These are phyloP conservation scores for Gastrophysa polygoni DNA, from an alignment of 2,888 invertebrate species.

Conservation along the genomic window DNA sequence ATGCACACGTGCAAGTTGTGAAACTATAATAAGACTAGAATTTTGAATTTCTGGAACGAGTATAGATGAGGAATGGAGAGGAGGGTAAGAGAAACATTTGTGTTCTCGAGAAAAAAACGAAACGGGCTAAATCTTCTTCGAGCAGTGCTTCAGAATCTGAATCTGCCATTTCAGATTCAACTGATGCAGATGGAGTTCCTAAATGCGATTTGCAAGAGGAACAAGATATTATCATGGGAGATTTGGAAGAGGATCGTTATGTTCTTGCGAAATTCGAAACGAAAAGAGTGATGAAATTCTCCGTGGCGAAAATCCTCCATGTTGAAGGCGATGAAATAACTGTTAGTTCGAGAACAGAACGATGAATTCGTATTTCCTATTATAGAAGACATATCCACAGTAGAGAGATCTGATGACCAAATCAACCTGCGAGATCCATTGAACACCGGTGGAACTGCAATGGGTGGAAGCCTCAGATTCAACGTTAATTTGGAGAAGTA, in stretches of 20 bases:
- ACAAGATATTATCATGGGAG: background rate
- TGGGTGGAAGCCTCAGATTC: constrained; percentile 1
- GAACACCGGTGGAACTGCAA: constrained; percentile 2
- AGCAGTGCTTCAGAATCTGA: constrained; percentile 5
- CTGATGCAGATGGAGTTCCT: constrained; percentile 11
- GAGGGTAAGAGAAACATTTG: background rate
- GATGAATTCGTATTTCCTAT: constrained; percentile 4
- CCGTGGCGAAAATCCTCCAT: background rate
- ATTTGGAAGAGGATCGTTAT: background rate
- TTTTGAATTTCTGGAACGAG: too few relatives aligned
- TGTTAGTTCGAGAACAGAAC: background rate
- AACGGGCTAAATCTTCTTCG: background rate
- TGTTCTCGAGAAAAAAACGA: background rate
- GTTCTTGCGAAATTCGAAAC: background rate
- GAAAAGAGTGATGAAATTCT: background rate
- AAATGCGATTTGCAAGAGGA: constrained; percentile 1
- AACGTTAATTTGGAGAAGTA: background rate
- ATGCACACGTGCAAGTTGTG: too few relatives aligned
- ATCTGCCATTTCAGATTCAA: constrained; percentile 1
- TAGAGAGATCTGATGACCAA: background rate
- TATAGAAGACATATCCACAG: constrained; percentile 4
- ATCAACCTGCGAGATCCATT: background rate
- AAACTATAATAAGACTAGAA: too few relatives aligned
- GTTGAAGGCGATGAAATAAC: background rate
- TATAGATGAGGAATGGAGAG: too few relatives aligned